phyloP scores from a whole-genome alignment of 2,797 vertebrate species.

The Catamblyrhynchus diadema region DNA sequence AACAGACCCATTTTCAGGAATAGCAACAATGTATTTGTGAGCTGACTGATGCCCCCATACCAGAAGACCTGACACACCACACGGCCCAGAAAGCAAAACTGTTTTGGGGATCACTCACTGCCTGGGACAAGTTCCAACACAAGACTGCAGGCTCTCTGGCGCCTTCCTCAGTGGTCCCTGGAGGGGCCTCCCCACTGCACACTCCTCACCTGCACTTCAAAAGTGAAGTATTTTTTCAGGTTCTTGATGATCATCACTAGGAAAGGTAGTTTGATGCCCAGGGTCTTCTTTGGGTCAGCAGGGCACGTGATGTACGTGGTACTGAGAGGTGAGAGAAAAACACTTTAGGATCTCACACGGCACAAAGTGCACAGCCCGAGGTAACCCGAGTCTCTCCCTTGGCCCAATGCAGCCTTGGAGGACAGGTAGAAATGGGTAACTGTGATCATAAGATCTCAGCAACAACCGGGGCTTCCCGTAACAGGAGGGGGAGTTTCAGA shows the following conservation, averaged over 20 bases:
- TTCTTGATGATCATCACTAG: conserved; percentile 99
- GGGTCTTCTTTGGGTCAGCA: conserved; percentile 93
- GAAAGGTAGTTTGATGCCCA: conserved; percentile 95
- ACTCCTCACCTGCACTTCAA: conserved; percentile 91
- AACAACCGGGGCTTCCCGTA: not conserved
- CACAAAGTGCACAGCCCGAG: not conserved
- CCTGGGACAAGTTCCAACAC: not conserved
- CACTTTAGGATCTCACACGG: not conserved
- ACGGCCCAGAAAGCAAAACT: not conserved
- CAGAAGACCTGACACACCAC: not conserved
- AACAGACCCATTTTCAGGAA: not conserved
- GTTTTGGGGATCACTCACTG: not conserved
- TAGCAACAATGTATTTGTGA: not conserved
- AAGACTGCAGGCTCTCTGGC: not conserved
- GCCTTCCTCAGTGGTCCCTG: not conserved
- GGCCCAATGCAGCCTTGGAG: not conserved
- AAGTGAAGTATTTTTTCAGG: conserved; percentile 97
- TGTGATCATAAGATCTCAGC: not conserved
- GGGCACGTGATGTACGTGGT: conserved; percentile 97
- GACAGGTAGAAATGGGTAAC: not conserved
- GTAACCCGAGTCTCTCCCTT: not conserved
- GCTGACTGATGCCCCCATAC: not conserved
- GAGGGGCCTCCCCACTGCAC: not conserved
- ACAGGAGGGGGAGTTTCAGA: not conserved
- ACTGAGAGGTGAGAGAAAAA: conserved; percentile 71